Base-by-base conservation (phyloP, 2,797 vertebrate species). In the Phrynocephalus vlangalii region DNA sequence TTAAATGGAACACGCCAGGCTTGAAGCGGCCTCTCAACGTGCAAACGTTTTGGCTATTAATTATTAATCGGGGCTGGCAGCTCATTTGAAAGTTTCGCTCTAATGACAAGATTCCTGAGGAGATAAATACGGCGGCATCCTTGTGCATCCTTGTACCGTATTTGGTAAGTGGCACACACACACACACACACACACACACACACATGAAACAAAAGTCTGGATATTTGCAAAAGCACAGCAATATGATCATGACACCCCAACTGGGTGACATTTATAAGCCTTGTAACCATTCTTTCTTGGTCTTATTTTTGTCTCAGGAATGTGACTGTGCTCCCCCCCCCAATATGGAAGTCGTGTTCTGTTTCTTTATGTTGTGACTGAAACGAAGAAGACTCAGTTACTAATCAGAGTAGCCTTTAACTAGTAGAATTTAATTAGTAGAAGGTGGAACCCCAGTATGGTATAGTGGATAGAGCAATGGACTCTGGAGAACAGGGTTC, bases 51-150 rank as follows among this genome's bases (percentile, higher is more conserved):
- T 96, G 84, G n/a, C 80, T 95, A 96, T 97, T 95, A 97, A 97
- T 97, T 96, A 97, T 97, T 97, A 95, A 97, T 92, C 92, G 94
- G 93, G 94, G 82, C 94, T 95, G 96, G 96, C 95, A 97, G 95
- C 94, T 95, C 95, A 90, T 96, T 96, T 97, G 95, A 95, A 95
- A 96, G 79, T 96, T 96, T 86, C 20, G 89, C 90, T 86, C 93
- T 96, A 95, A 96, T 96, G 96, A 95, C 92, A 95, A 93, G 92
- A 91, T 94, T 96, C 94, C 93, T 95, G 95, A 93, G 94, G 93
- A 95, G 93, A 96, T 93, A 96, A 96, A 96, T 91, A 95, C 93
- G 95, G 85, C 88, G 90, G 60, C 93, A 60, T 44, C 81, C 67
- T 86, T 86, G 81, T 85, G 78, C n/a, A 91, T 91, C 91, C 38